These are phyloP conservation scores for Ectemnius continuus DNA, from an alignment of 2,888 invertebrate species.

Conservation along the genomic window DNA sequence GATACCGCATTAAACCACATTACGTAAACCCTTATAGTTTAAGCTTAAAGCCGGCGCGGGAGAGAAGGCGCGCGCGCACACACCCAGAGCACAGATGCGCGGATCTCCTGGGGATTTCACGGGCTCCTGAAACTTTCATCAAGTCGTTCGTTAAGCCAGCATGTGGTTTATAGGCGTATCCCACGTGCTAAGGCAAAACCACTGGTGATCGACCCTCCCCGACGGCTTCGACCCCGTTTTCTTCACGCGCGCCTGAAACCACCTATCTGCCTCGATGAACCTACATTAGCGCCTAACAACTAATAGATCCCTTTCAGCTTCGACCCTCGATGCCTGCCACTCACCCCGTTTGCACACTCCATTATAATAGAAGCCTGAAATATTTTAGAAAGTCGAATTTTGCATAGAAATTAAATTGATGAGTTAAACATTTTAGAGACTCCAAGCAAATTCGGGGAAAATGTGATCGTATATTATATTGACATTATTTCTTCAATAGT, in stretches of 20 bases:
- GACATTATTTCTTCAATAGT: too few species aligned
- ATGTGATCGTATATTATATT: too few species aligned
- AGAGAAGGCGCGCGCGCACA: too few species aligned
- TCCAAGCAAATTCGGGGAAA: too few species aligned
- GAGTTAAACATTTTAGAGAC: too few species aligned
- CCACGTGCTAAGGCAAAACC: conserved; percentile 26
- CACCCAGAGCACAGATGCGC: conserved; percentile 51
- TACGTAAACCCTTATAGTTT: conserved; percentile 63
- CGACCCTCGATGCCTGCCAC: too few species aligned
- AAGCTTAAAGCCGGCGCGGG: conserved; percentile 45
- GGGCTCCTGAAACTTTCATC: conserved; percentile 56
- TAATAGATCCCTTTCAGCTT: too few species aligned
- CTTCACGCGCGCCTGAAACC: conserved; percentile 14
- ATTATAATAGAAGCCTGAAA: too few species aligned
- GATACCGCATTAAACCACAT: conserved; percentile 64
- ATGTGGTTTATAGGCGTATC: conserved; percentile 52
- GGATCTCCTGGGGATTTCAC: conserved; percentile 50
- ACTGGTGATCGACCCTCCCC: conserved; percentile 9
- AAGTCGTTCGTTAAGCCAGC: conserved; percentile 60
- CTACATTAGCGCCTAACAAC: conserved; percentile 20
- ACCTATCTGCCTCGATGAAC: neutral
- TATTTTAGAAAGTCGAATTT: too few species aligned
- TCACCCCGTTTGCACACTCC: too few species aligned
- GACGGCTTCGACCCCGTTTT: conserved; percentile 6
- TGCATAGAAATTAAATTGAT: too few species aligned